Conservation (phyloP, 2,113 vertebrate species). For the Athene noctua region DNA sequence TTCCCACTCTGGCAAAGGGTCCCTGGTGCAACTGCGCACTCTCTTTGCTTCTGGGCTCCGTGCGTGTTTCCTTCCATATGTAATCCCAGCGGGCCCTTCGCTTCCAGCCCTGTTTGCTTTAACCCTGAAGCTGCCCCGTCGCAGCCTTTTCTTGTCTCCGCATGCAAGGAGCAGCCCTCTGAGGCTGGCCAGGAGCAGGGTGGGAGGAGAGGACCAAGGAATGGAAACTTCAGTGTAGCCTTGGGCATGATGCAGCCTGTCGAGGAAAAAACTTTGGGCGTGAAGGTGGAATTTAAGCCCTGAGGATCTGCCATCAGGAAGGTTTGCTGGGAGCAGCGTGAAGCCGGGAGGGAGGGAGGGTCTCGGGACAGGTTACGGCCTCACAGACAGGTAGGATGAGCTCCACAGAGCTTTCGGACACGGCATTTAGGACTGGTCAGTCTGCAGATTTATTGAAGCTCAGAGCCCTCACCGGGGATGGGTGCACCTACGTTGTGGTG, state of each 20-base stretch:
- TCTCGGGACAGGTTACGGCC: background rate
- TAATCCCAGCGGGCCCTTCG: conserved; percentile 10
- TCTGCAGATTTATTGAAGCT: background rate
- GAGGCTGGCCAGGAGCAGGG: background rate
- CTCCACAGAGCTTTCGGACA: background rate
- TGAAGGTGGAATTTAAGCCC: background rate
- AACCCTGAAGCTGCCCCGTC: background rate
- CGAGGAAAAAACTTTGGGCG: accelerated
- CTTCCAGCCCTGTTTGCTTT: background rate
- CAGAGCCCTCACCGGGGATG: background rate
- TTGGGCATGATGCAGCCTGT: background rate
- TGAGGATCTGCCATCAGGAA: background rate
- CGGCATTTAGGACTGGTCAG: background rate
- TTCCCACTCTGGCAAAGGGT: background rate
- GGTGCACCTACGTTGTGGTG: accelerated
- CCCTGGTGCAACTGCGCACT: background rate
- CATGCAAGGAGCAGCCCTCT: background rate
- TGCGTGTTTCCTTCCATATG: conserved; percentile 18
- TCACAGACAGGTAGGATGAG: background rate
- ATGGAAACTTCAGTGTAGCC: accelerated
- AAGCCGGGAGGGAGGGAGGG: background rate
- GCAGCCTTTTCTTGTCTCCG: background rate
- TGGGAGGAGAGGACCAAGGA: background rate
- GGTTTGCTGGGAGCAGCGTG: background rate
- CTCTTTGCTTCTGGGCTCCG: background rate